Base-by-base conservation (phyloP, 2,797 vertebrate species). In the Muraenolepis orangiensis region DNA sequence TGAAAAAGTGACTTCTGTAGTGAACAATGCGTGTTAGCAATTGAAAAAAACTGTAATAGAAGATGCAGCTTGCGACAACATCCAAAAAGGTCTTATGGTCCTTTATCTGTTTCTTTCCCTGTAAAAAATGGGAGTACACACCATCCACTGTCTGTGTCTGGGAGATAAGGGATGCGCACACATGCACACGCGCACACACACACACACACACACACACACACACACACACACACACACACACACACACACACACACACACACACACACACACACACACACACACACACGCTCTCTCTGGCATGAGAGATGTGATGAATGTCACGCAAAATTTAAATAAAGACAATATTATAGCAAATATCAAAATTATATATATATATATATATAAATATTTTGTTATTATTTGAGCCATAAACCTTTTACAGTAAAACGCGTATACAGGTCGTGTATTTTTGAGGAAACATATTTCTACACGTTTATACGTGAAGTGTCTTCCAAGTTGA, bases 401-500 rank as follows among this genome's bases (percentile, higher is more conserved):
- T 61, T 61, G 51, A 23, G 11, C 36, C 8, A 7, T 12, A 12
- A 8, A 61, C 23, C 51, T n/a, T 23, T 61, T 61, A n/a, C n/a
- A n/a, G n/a, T 61, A 23, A 61, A 6, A 61, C 40, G 5, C 8
- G 40, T 46, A 18, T n/a, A n/a, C 46, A n/a, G 46, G 46, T 57
- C 8, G 4, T 57, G 46, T n/a, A n/a, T 6, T 57, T 46, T 2
- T 46, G 42, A 51, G 42, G 16, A 4, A 51, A 61, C 7, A 23
- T n/a, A 61, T 23, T n/a, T 5, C n/a, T n/a, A n/a, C 16, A 51
- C n/a, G 11, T 61, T n/a, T n/a, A 68, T 74, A 69, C 75, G n/a
- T 80, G 79, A 46, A 1, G 72, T 16, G 31, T 32, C 2, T 26
- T 29, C 79, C 73, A 76, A 71, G 74, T 70, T 46, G 80, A 78